Conservation (phyloP, 2,888 invertebrate genomes). For the Microplitis manilae region DNA sequence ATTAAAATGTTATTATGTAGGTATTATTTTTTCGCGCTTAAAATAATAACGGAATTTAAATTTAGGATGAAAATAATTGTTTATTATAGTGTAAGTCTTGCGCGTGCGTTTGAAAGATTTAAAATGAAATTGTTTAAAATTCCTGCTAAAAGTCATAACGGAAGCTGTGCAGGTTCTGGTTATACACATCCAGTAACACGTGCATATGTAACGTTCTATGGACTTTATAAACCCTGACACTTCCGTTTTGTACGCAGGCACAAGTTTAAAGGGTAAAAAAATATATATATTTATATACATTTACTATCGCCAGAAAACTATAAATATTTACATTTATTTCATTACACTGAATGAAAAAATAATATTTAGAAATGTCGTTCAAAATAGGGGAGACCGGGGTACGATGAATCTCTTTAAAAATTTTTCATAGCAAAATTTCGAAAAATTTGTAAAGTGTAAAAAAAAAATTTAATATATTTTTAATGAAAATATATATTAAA, state of each 20-base stretch:
- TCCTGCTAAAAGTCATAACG: conserved; percentile 23
- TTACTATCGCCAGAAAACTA: conserved; percentile 37
- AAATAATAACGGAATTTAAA: neutral
- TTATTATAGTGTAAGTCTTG: conserved; percentile 1
- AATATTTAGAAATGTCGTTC: neutral
- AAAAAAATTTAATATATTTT: neutral
- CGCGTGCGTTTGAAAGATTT: neutral
- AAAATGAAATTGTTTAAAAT: conserved; percentile 12
- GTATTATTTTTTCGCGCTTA: neutral
- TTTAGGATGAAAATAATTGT: conserved; percentile 1
- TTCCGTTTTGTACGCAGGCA: conserved; percentile 47
- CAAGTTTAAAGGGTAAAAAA: conserved; percentile 31
- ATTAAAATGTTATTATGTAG: neutral
- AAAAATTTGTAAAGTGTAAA: no score
- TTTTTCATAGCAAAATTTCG: no score
- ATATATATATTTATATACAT: conserved; percentile 29
- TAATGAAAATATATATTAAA: neutral
- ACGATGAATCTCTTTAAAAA: no score
- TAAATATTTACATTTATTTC: conserved; percentile 42
- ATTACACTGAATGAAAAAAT: neutral
- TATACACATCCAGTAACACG: conserved; percentile 8
- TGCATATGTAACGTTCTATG: conserved; percentile 31
- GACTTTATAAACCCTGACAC: conserved; percentile 46
- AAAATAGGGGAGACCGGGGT: no score
- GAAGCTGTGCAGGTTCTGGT: conserved; percentile 25